Evolutionary conservation across 2,797 vertebrate species (phyloP).

Genomic region (Lophura swinhoii): DNA sequence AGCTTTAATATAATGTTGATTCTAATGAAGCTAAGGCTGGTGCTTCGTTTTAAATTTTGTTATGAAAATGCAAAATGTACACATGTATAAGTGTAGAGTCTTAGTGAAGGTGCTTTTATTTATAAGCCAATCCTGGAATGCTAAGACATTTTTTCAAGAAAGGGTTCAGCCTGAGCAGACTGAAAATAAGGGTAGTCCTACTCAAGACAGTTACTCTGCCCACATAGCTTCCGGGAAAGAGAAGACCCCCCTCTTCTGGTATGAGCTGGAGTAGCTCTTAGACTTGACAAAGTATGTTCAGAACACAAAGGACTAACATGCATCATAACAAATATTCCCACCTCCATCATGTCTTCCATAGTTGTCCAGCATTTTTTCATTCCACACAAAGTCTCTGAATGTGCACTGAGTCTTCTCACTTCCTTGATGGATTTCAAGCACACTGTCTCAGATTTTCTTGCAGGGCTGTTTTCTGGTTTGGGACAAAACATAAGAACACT

Average conservation of each 20-base stretch:
- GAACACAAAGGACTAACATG: not conserved
- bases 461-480: not conserved
- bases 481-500: not conserved
- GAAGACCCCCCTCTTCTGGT: constrained; percentile 58
- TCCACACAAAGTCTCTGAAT: not conserved
- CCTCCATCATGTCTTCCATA: not conserved
- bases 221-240: constrained; percentile 23
- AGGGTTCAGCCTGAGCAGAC: not conserved
- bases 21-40: not conserved
- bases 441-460: not conserved
- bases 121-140: not conserved
- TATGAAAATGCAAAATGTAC: not conserved
- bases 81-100: not conserved
- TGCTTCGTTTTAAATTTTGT: not conserved
- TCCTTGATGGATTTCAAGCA: not conserved
- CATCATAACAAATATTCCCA: not conserved
- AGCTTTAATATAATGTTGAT: not conserved
- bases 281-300: not conserved
- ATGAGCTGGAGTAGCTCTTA: constrained; percentile 54
- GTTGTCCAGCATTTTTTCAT: not conserved
- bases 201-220: not conserved
- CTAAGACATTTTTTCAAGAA: not conserved
- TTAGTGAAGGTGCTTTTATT: not conserved
- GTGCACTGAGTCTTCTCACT: not conserved
- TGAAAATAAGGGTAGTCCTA: not conserved